phyloP scores from a whole-genome alignment of 2,113 vertebrate species.

The Caranx ignobilis region DNA sequence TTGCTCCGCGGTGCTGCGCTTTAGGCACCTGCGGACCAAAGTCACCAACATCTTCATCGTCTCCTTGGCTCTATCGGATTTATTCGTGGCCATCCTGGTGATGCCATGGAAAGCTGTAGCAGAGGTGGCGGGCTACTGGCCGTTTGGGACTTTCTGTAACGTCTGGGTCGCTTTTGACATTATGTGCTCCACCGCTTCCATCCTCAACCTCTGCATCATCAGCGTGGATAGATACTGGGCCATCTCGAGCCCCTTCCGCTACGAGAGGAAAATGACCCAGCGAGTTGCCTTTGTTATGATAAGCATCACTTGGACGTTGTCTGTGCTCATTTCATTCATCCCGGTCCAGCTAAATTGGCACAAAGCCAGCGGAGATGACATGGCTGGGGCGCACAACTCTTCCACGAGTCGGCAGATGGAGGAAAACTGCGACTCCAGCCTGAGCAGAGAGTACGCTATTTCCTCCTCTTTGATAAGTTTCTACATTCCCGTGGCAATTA shows the following conservation, averaged over 20 bases:
- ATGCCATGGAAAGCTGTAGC: conserved; percentile 98
- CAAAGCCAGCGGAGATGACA: conserved; percentile 80
- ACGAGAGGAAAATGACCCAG: conserved; percentile 95
- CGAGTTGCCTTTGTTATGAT: conserved; percentile 91
- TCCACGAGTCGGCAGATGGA: conserved; percentile 64
- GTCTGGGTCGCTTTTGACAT: conserved; percentile 98
- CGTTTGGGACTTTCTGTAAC: conserved; percentile 94
- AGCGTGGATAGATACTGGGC: conserved; percentile 98
- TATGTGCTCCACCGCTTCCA: conserved; percentile 97
- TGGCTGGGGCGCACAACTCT: conserved; percentile 66
- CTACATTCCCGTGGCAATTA: conserved; percentile 95
- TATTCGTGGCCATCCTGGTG: conserved; percentile 93
- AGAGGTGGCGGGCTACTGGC: conserved; percentile 95
- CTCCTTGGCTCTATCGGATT: conserved; percentile 93
- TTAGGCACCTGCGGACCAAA: conserved; percentile 90
- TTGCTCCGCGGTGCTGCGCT: conserved; percentile 91
- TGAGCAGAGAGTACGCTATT: conserved; percentile 94
- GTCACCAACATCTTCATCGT: conserved; percentile 95
- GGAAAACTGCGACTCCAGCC: conserved; percentile 93
- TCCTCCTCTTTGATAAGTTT: conserved; percentile 97
- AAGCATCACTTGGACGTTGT: conserved; percentile 90
- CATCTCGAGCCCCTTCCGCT: conserved; percentile 94
- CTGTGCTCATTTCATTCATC: conserved; percentile 95
- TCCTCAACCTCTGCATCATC: conserved; percentile 95
- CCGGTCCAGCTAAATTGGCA: conserved; percentile 97